Evolutionary conservation across 35 echinoderm and acorn worm species (phyloP).

Genomic region (Apostichopus japonicus): DNA sequence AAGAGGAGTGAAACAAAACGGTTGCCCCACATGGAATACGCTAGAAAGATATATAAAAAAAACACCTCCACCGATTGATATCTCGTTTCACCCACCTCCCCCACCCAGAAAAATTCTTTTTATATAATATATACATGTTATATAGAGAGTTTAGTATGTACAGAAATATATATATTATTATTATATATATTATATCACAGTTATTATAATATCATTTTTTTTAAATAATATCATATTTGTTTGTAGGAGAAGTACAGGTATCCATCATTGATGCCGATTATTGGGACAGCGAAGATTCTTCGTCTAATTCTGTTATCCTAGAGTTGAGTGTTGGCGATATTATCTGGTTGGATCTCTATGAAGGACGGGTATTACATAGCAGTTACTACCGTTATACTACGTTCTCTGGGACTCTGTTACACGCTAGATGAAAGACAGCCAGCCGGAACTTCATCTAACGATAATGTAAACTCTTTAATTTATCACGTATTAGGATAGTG

Average conservation of each 20-base stretch:
- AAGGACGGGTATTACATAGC: conserved; percentile 81
- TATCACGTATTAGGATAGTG: no score
- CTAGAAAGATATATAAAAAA: no score
- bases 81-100: no score
- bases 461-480: no score
- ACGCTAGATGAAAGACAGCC: background rate
- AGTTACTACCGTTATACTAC: conserved; percentile 91
- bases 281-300: conserved; percentile 81
- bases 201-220: background rate
- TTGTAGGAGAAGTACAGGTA: conserved; percentile 69
- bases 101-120: no score
- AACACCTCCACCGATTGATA: no score
- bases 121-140: no score
- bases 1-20: no score
- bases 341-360: conserved; percentile 66
- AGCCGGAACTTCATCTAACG: background rate
- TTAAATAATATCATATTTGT: background rate
- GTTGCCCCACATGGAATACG: no score
- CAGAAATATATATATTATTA: no score
- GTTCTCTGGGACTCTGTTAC: conserved; percentile 69
- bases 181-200: background rate
- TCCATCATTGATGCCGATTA: conserved; percentile 76
- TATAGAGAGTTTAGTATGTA: no score
- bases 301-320: conserved; percentile 83
- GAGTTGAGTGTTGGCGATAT: conserved; percentile 66